phyloP scores from a whole-genome alignment of 2,113 vertebrate genomes.

The Lipophrys pholis region DNA sequence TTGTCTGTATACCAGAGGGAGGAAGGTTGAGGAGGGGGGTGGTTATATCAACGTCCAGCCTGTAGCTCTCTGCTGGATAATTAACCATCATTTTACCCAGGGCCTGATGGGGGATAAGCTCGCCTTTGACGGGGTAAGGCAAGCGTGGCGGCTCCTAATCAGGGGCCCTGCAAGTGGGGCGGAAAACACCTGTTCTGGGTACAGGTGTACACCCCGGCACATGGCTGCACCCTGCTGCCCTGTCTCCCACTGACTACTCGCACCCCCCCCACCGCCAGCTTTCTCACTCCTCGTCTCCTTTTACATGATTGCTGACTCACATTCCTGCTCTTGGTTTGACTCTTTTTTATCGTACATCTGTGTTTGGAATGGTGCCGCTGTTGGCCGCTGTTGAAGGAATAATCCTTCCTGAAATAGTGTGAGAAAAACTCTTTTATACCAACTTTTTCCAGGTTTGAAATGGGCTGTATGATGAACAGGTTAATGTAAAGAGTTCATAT shows the following conservation, averaged over 20 bases:
- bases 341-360: constrained; percentile 6
- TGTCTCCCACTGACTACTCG: background rate
- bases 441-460: no score
- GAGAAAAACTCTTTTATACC: no score
- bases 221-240: constrained; percentile 56
- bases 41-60: constrained; percentile 36
- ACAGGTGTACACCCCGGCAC: constrained; percentile 74
- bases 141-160: constrained; percentile 79
- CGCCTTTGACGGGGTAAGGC: constrained; percentile 69
- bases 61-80: constrained; percentile 69
- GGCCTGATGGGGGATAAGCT: constrained; percentile 74
- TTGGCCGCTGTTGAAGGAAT: background rate
- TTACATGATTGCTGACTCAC: constrained; percentile 40
- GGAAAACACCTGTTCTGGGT: constrained; percentile 81
- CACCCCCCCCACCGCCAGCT: background rate
- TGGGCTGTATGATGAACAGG: no score
- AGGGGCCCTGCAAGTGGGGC: constrained; percentile 69
- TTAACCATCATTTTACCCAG: constrained; percentile 66
- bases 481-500: no score
- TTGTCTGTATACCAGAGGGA: constrained; percentile 9
- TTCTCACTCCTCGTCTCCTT: constrained; percentile 32
- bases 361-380: background rate
- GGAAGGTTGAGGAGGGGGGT: constrained; percentile 4
- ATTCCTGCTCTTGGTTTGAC: constrained; percentile 45
- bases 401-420: background rate